Evolutionary conservation across 2,888 invertebrate genomes (phyloP).

Genomic region (Drosophila mulleri): DNA sequence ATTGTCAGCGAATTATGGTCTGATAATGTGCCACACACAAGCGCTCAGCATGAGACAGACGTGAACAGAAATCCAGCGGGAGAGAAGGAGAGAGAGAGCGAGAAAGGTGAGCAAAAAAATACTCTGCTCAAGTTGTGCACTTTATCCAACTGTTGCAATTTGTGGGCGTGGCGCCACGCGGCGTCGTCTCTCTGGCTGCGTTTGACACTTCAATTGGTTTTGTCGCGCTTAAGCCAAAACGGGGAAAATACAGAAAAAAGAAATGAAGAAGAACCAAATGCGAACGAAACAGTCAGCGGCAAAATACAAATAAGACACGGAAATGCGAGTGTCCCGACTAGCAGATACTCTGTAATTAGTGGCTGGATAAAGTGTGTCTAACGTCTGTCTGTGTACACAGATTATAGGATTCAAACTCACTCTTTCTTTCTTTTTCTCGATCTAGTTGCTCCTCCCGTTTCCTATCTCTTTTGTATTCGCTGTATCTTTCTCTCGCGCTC

Average conservation of each 20-base stretch:
- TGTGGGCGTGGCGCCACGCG: constrained; percentile 71
- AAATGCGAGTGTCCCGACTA: neutral
- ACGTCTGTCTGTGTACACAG: too few species aligned
- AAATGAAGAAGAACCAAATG: constrained; percentile 11
- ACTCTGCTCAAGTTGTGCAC: constrained; percentile 61
- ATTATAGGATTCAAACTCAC: too few species aligned
- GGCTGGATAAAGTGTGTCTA: too few species aligned
- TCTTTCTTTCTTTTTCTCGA: neutral
- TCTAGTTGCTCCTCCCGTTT: too few species aligned
- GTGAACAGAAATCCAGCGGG: constrained; percentile 1
- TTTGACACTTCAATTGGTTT: constrained; percentile 78
- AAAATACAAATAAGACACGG: constrained; percentile 1
- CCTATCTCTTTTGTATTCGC: too few species aligned
- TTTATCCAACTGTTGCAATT: constrained; percentile 72
- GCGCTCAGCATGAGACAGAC: constrained; percentile 27
- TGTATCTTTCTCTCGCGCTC: neutral
- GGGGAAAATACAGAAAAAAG: constrained; percentile 8
- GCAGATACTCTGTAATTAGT: neutral
- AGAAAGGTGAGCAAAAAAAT: too few species aligned
- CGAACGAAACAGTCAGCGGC: constrained; percentile 24
- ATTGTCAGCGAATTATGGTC: constrained; percentile 74
- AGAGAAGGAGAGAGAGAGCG: neutral
- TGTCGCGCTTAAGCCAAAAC: constrained; percentile 43
- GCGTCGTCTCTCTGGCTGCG: constrained; percentile 56
- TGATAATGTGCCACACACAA: constrained; percentile 54